Percentiles rank a stretch among this genome's conserved stretches.
These are phyloP conservation scores for Morelia viridis DNA, from an alignment of 2,797 vertebrate genomes.

Conservation along the genomic window DNA sequence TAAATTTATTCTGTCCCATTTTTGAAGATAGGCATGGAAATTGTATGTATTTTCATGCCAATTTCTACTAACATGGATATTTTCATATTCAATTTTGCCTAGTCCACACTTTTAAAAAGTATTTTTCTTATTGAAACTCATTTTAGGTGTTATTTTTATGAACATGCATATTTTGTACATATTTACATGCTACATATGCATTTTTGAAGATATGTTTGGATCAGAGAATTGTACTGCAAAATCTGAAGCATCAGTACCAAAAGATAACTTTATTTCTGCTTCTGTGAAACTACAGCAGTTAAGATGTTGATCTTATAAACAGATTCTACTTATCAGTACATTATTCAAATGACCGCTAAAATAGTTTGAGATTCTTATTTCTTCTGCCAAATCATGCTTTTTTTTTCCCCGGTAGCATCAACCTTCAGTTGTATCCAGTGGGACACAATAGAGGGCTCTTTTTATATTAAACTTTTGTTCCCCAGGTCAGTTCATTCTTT, in stretches of 20 bases:
- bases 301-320: background rate
- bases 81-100: background rate
- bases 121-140: background rate
- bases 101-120: background rate
- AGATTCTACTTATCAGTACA: background rate
- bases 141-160: background rate
- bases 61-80: background rate
- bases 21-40: background rate
- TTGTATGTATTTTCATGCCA: background rate
- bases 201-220: background rate
- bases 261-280: background rate
- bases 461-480: conserved; percentile 9
- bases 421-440: background rate
- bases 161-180: background rate
- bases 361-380: conserved; percentile 9
- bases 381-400: background rate
- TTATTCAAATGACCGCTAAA: conserved; percentile 7
- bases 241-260: background rate
- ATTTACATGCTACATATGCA: background rate
- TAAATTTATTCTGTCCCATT: background rate
- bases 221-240: background rate
- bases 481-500: conserved; percentile 30
- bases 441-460: background rate
- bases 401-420: background rate
- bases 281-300: background rate